These are phyloP conservation scores for Ferrisia virgata DNA, from an alignment of 2,888 invertebrate genomes.

Conservation along the genomic window DNA sequence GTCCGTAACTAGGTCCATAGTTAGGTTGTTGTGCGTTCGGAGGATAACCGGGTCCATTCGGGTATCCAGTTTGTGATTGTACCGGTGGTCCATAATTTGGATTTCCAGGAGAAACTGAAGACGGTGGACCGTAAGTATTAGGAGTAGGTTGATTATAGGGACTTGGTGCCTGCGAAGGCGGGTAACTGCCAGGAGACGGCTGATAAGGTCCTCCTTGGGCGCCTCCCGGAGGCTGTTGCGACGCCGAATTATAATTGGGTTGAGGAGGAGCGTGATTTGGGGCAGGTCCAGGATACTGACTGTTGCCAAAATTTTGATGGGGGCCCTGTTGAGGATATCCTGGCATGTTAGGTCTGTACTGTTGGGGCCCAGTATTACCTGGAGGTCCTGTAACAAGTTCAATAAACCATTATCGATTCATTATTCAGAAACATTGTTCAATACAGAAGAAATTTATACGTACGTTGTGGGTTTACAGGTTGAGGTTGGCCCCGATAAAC, in stretches of 20 bases:
- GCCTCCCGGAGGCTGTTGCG: conserved; percentile 36
- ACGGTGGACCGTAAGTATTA: conserved; percentile 43
- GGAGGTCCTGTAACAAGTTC: conserved; percentile 34
- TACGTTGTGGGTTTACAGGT: conserved; percentile 49
- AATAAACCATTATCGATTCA: neutral
- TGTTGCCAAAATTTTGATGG: conserved; percentile 60
- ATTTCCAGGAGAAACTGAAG: conserved; percentile 33
- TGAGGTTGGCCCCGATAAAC: conserved; percentile 46
- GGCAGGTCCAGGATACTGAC: conserved; percentile 58
- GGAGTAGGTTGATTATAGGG: conserved; percentile 46
- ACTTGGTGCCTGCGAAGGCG: conserved; percentile 15
- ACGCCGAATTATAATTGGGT: conserved; percentile 38
- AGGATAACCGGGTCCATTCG: conserved; percentile 42
- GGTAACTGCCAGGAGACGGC: conserved; percentile 41
- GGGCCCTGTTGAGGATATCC: conserved; percentile 67
- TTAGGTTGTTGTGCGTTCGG: conserved; percentile 35
- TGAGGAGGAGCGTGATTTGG: conserved; percentile 36
- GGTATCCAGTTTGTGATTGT: conserved; percentile 35
- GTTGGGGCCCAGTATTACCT: conserved; percentile 55
- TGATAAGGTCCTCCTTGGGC: conserved; percentile 43
- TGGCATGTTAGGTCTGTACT: conserved; percentile 56
- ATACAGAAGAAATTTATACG: too few species aligned
- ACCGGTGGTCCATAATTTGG: conserved; percentile 38
- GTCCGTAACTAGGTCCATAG: conserved; percentile 35
- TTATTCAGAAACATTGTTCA: neutral